Percentiles rank a stretch among this genome's conserved stretches.
Conservation (phyloP, 2,797 vertebrate species). For the Silurus lanzhouensis region DNA sequence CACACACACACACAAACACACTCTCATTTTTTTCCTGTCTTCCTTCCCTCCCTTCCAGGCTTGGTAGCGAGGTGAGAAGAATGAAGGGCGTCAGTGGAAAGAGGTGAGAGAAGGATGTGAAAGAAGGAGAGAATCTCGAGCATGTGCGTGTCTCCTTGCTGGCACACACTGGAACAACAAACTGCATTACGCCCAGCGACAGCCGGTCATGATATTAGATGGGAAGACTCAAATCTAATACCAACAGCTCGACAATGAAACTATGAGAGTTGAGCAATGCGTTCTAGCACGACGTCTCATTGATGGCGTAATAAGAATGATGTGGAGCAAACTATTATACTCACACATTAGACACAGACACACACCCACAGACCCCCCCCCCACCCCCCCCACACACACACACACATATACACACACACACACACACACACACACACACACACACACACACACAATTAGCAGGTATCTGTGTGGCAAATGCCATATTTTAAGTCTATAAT, state of each 20-base stretch:
- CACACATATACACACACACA: too few species aligned
- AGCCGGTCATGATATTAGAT: background rate
- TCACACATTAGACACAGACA: background rate
- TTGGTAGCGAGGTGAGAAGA: slow-evolving; percentile 42
- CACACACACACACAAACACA: background rate
- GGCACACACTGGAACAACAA: slow-evolving; percentile 14
- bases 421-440: too few species aligned
- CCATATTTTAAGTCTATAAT: background rate
- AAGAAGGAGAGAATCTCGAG: slow-evolving; percentile 25
- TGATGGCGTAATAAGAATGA: background rate
- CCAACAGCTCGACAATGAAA: background rate
- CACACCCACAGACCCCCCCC: too few species aligned
- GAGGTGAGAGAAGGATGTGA: slow-evolving; percentile 39
- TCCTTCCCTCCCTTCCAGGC: slow-evolving; percentile 18
- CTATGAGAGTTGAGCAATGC: background rate
- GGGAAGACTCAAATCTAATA: background rate
- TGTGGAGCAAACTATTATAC: background rate
- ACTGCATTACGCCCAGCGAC: background rate
- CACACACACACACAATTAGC: background rate
- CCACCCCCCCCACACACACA: too few species aligned
- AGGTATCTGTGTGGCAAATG: background rate
- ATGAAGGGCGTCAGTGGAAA: slow-evolving; percentile 31
- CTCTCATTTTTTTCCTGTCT: background rate
- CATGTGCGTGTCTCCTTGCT: slow-evolving; percentile 3
- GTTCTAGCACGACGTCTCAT: background rate